phyloP scores from a whole-genome alignment of 2,113 vertebrate species.

The Amazona guildingii region DNA sequence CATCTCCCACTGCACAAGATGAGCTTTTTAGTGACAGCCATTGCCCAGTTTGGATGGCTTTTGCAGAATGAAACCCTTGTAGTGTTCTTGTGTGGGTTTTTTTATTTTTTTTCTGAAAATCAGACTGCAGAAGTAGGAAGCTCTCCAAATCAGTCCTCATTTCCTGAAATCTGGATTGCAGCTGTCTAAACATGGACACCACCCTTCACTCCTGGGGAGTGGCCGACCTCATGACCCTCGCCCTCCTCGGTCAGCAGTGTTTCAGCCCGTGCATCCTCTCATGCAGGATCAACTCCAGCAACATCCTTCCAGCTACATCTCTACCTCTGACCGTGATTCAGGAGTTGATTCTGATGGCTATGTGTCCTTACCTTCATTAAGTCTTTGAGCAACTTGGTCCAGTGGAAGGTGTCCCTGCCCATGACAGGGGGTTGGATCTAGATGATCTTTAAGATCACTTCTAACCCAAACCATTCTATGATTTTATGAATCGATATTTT shows the following conservation, averaged over 20 bases:
- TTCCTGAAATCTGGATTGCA: not conserved
- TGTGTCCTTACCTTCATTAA: not conserved
- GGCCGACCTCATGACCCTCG: rapidly evolving
- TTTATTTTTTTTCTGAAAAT: not conserved
- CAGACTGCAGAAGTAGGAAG: not conserved
- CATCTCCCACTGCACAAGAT: rapidly evolving
- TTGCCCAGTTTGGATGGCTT: not conserved
- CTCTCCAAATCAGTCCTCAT: not conserved
- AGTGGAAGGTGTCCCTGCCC: not conserved
- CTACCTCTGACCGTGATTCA: not conserved
- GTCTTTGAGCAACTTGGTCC: not conserved
- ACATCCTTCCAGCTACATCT: not conserved
- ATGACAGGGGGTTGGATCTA: not conserved
- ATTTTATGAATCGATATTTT: not conserved
- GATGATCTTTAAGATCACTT: not conserved
- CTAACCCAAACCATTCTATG: not conserved
- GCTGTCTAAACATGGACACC: not conserved
- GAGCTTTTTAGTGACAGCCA: rapidly evolving
- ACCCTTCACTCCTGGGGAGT: not conserved
- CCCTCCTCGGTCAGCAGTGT: not conserved
- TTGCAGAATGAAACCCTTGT: not conserved
- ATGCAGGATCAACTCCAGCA: not conserved
- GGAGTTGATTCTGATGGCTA: not conserved
- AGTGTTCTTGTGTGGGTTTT: not conserved
- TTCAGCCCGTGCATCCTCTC: not conserved